Percentiles rank a stretch among this genome's conserved stretches.
These are phyloP conservation scores for Halcyon chelicuti DNA, from an alignment of 2,797 vertebrate species.

Conservation along the genomic window DNA sequence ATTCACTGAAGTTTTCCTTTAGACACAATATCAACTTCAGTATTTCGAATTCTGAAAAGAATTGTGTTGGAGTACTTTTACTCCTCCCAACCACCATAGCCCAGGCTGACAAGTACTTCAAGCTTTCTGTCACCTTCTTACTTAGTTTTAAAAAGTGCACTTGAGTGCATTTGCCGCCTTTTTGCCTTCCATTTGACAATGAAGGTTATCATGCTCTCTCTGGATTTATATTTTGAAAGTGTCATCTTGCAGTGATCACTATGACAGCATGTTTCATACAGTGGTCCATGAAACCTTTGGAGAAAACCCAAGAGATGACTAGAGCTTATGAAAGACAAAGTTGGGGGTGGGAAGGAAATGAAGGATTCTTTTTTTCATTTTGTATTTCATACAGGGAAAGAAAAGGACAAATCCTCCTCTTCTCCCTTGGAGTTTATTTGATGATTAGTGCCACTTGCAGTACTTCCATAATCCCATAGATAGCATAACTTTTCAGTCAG, in stretches of 20 bases:
- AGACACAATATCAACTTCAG: background rate
- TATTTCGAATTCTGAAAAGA: slow-evolving; percentile 1
- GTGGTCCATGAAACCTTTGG: slow-evolving; percentile 3
- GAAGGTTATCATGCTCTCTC: slow-evolving; percentile 1
- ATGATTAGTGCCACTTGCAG: background rate
- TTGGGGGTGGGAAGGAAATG: background rate
- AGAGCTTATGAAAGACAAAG: slow-evolving; percentile 31
- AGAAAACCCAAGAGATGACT: slow-evolving; percentile 37
- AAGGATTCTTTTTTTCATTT: background rate
- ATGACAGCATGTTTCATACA: slow-evolving; percentile 12
- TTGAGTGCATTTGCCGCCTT: background rate
- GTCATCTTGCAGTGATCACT: slow-evolving; percentile 35
- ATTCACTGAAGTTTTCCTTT: background rate
- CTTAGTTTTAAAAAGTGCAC: background rate
- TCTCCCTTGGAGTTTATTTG: background rate
- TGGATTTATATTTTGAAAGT: slow-evolving; percentile 32
- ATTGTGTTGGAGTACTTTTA: background rate
- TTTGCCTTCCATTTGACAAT: slow-evolving; percentile 45
- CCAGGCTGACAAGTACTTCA: background rate
- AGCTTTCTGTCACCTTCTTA: background rate
- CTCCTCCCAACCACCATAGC: background rate
- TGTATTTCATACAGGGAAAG: background rate
- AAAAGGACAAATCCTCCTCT: background rate
- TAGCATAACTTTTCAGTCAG: slow-evolving; percentile 20
- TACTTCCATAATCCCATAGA: background rate